Conservation (phyloP, 1,140 invertebrate genomes). For the Heliconius nattereri region DNA sequence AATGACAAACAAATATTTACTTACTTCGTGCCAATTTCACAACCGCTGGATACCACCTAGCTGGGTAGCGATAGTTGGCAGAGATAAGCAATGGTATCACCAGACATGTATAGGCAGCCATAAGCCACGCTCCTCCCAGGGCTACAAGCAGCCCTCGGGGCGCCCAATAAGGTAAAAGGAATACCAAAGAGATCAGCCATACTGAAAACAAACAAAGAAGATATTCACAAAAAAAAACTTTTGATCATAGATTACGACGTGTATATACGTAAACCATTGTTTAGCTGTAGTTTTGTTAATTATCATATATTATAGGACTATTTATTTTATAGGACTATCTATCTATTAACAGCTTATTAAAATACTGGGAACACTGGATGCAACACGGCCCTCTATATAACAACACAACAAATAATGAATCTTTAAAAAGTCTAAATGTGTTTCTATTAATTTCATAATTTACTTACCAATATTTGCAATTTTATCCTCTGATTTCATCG, state of each 20-base stretch:
- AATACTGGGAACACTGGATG: not conserved
- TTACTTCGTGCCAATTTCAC: conserved; percentile 71
- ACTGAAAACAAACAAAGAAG: conserved; percentile 70
- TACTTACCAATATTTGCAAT: conserved; percentile 84
- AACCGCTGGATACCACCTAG: conserved; percentile 78
- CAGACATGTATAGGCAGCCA: conserved; percentile 84
- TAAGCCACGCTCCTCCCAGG: conserved; percentile 83
- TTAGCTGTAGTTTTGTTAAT: too few species aligned
- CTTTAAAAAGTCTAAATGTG: not conserved
- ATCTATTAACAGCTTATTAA: not conserved
- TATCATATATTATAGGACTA: not conserved
- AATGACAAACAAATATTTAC: conserved; percentile 21
- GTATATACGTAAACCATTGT: too few species aligned
- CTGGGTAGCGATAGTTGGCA: conserved; percentile 85
- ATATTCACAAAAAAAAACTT: not conserved
- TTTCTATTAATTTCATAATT: conserved; percentile 1
- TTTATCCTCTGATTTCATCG: conserved; percentile 83
- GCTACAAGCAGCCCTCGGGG: conserved; percentile 78
- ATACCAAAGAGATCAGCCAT: conserved; percentile 84
- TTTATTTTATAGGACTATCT: not conserved
- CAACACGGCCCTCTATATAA: not conserved
- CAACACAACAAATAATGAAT: not conserved
- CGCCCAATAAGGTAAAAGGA: conserved; percentile 84
- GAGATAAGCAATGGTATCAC: conserved; percentile 84
- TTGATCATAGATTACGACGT: too few species aligned